Evolutionary conservation across 2,888 invertebrate species (phyloP), one percentile per base, ranked within the genome.

Genomic region (Ennomos quercinarius): DNA sequence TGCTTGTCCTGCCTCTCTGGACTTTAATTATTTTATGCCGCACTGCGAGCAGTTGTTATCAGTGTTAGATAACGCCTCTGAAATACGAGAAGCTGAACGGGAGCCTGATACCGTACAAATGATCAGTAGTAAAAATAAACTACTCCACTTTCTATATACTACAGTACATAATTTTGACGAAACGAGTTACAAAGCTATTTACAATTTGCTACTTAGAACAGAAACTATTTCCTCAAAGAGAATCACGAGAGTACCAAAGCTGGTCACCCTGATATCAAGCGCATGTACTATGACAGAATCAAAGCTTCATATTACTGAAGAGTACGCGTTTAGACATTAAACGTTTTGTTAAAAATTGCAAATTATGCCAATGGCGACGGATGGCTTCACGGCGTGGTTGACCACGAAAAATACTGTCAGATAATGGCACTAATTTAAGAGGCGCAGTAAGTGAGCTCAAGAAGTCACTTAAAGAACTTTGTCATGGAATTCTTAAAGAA

Each of bases 141-240:
- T 9, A 11, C 53, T 50, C 13, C 63, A 48, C 49, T 60, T 58
- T 9, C 13, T 61, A 13, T 66, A 38, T 43, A 60, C 57, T n/a
- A 64, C 60, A 48, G 47, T 60, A 46, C 63, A 67, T 44, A 27
- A 43, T 43, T 67, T 54, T 34, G 61, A 67, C 2, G 54, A 61
- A 46, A 54, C 48, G 10, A 57, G 42, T 5, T 64, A 51, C 42
- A 53, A 40, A 44, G 40, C 34, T 40, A 46, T 62, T 42, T 66
- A 62, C 13, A 48, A 56, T n/a, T 45, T 55, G 38, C 11, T 65
- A 42, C 41, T 48, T 12, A 60, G 59, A 35, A n/a, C 56, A 38
- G 8, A 48, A 43, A 36, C 48, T 11, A 9, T 63, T 10, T 10
- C 49, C 37, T 60, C 9, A 49, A 45, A 37, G 64, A 64, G 51